phyloP scores from a whole-genome alignment of 2,888 invertebrate species.

The Anticlea derivata region DNA sequence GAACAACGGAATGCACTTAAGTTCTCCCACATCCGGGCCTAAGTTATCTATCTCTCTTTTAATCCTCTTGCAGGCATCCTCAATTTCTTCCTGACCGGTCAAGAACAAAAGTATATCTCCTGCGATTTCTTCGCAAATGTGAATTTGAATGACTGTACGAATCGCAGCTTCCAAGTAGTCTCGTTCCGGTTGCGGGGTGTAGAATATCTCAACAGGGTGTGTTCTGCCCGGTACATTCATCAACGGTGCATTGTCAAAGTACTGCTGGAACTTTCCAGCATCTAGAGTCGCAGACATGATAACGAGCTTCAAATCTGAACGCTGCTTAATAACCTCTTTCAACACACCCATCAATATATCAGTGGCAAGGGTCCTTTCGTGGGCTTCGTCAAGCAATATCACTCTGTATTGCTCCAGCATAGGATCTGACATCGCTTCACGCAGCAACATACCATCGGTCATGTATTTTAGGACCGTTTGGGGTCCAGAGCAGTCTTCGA shows the following conservation, averaged over 20 bases:
- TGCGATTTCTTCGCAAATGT: slow-evolving; percentile 96
- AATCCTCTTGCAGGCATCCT: slow-evolving; percentile 99
- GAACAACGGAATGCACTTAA: slow-evolving; percentile 99
- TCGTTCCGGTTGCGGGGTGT: slow-evolving; percentile 98
- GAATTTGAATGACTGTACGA: slow-evolving; percentile 96
- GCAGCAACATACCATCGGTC: slow-evolving; percentile 99
- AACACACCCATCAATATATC: slow-evolving; percentile 99
- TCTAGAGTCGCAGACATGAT: slow-evolving; percentile 99
- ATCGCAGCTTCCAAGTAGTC: slow-evolving; percentile 99
- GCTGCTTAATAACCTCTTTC: slow-evolving; percentile 97
- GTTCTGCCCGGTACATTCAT: slow-evolving; percentile 96
- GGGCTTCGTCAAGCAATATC: slow-evolving; percentile 98
- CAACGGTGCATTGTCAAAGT: slow-evolving; percentile 98
- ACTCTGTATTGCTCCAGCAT: slow-evolving; percentile 98
- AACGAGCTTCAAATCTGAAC: slow-evolving; percentile 96
- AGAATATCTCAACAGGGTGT: slow-evolving; percentile 91
- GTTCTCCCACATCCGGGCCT: slow-evolving; percentile 97
- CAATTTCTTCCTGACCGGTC: slow-evolving; percentile 94
- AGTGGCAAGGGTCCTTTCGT: slow-evolving; percentile 98
- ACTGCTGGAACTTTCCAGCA: slow-evolving; percentile 99
- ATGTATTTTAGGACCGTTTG: slow-evolving; percentile 98
- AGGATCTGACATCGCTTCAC: slow-evolving; percentile 99
- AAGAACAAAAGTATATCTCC: slow-evolving; percentile 97
- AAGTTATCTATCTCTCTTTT: slow-evolving; percentile 97
- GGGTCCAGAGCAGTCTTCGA: slow-evolving; percentile 98